These are phyloP conservation scores for Helarctos malayanus DNA, from an alignment of 2,797 vertebrate genomes.

Conservation along the genomic window DNA sequence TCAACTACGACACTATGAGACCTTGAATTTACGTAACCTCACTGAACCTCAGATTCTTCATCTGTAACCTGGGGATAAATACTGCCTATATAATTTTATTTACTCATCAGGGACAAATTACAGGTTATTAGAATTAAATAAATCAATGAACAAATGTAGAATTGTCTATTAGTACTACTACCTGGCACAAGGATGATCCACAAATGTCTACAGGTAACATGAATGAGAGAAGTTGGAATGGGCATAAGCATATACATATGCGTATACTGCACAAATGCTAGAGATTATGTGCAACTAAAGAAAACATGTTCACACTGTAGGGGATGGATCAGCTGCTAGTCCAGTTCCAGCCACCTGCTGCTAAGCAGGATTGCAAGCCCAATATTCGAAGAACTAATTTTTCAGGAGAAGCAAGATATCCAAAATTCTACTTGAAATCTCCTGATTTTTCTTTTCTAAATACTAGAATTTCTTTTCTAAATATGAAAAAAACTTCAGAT, in stretches of 20 bases:
- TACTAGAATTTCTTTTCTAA: constrained; percentile 61
- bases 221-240: constrained; percentile 2
- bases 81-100: constrained; percentile 50
- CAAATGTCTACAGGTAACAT: constrained; percentile 17
- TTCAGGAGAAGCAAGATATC: constrained; percentile 36
- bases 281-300: constrained; percentile 13
- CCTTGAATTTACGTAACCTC: constrained; percentile 38
- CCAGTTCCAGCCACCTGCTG: neutral
- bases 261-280: neutral
- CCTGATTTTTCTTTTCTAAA: constrained; percentile 63
- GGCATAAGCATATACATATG: neutral
- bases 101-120: neutral
- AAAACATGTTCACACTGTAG: constrained; percentile 28
- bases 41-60: constrained; percentile 50
- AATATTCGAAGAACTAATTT: constrained; percentile 7
- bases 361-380: neutral
- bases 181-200: constrained; percentile 11
- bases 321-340: neutral
- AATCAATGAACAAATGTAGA: constrained; percentile 36
- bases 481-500: constrained; percentile 41
- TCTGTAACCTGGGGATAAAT: constrained; percentile 28
- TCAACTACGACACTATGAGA: constrained; percentile 35
- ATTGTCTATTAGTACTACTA: constrained; percentile 34
- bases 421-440: constrained; percentile 64
- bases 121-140: constrained; percentile 60